Evolutionary conservation across 2,888 invertebrate genomes (phyloP), one percentile per base, ranked within the genome.

Genomic region (Sphaerophoria rueppellii): DNA sequence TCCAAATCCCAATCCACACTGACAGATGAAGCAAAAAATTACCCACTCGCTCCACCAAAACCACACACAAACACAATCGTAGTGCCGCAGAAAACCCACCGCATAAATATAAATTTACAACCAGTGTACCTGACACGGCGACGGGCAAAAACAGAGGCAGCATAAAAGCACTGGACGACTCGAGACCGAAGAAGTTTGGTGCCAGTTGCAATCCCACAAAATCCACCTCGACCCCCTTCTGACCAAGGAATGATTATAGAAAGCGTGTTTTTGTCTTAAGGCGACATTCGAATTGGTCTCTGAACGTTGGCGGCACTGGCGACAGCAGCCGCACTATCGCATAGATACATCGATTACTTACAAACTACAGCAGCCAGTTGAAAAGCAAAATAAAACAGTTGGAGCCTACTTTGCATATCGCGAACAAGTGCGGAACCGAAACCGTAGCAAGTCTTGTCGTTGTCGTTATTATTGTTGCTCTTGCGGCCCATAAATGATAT

Each of bases 211-310:
- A 16, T 48, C 34, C 43, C 24, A 12, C 14, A 24, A 34, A 32
- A 63, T 57, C 61, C 12, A 14, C 58, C 43, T 46, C 67, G 37
- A 50, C 57, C 65, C 60, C 54, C 35, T 54, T 60, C 65, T 46
- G 67, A 63, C 35, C 74, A 24, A 40, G 24, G 67, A 71, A 79
- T 37, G 9, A 37, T 46, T 43, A 43, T 58, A 76, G 76, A 80
- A 69, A 85, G 85, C 76, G 76, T 85, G 81, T 80, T 85, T 80
- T 85, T 85, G 85, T 81, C 85, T 81, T 85, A 81, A 85, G 85
- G 85, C 76, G 85, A 85, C 85, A 85, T 58, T 77, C 73, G 76
- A 85, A 85, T 85, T 81, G 85, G 85, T 85, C 85, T 73, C 65
- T 65, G 81, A 72, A 85, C 85, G 85, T 85, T 85, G 81, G 85